These are phyloP conservation scores for Latheticus oryzae DNA, from an alignment of 2,888 invertebrate genomes.

Conservation along the genomic window DNA sequence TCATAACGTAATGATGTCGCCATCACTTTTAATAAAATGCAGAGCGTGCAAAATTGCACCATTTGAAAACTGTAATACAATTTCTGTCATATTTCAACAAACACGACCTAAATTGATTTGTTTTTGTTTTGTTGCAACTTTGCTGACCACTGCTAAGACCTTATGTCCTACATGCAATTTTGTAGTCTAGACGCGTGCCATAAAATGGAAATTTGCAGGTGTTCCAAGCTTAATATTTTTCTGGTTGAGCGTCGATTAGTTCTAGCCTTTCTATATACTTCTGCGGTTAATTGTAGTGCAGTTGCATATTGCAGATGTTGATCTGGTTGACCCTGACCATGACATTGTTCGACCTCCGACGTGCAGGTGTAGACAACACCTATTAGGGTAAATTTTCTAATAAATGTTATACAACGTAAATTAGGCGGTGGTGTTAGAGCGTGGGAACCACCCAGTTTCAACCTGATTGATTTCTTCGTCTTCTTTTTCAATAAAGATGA, in stretches of 20 bases:
- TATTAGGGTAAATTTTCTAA: constrained; percentile 47
- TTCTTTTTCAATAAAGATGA: too few relatives aligned
- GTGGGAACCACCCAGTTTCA: too few relatives aligned
- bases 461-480: too few relatives aligned
- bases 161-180: constrained; percentile 8
- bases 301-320: constrained; percentile 65
- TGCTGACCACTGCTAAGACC: constrained; percentile 8
- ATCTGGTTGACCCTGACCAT: constrained; percentile 66
- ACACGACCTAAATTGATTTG: constrained; percentile 27
- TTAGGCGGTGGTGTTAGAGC: too few relatives aligned
- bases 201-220: not conserved
- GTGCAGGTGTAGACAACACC: constrained; percentile 51
- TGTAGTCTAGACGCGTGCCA: constrained; percentile 13
- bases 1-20: constrained; percentile 22
- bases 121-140: constrained; percentile 24
- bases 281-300: constrained; percentile 54
- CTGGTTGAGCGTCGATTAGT: constrained; percentile 5
- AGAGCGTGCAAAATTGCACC: constrained; percentile 18
- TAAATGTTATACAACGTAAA: too few relatives aligned
- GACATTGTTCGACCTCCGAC: constrained; percentile 65
- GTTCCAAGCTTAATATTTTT: constrained; percentile 2
- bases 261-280: constrained; percentile 21
- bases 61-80: not conserved
- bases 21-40: constrained; percentile 15
- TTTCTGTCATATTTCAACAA: constrained; percentile 9